These are phyloP conservation scores for Mormyrus lacerda DNA, from an alignment of 2,113 vertebrate genomes.

Conservation along the genomic window DNA sequence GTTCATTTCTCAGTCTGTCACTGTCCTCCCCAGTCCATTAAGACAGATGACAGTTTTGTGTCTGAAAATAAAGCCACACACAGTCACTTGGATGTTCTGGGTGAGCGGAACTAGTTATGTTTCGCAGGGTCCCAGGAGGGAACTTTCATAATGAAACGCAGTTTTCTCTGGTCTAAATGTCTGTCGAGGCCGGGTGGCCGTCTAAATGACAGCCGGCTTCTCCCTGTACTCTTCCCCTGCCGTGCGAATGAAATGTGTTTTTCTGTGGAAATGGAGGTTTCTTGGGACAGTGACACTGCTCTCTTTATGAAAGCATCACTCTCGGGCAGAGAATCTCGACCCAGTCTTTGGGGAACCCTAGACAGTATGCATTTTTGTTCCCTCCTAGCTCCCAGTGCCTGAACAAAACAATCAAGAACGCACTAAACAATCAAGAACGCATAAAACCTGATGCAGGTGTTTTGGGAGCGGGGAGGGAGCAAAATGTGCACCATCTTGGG, in stretches of 20 bases:
- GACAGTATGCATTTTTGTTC: background rate
- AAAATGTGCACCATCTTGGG: background rate
- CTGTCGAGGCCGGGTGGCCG: background rate
- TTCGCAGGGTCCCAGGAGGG: background rate
- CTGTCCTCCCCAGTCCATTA: background rate
- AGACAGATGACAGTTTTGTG: background rate
- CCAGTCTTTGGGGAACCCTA: background rate
- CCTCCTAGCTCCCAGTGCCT: background rate
- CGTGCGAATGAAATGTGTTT: background rate
- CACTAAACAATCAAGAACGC: background rate
- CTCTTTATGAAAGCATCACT: background rate
- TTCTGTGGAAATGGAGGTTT: background rate
- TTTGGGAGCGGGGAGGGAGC: background rate
- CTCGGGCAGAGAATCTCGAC: background rate
- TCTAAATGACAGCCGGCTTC: no score
- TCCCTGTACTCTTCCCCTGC: background rate
- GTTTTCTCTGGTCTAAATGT: background rate
- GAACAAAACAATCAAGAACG: background rate
- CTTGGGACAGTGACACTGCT: background rate
- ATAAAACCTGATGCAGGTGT: background rate
- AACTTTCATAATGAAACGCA: background rate
- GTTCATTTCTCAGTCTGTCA: background rate
- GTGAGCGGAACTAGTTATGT: background rate
- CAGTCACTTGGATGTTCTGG: constrained; percentile 8
- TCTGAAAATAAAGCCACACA: background rate